Evolutionary conservation across 2,113 vertebrate species (phyloP).

Genomic region (Cyprinodon tularosa): DNA sequence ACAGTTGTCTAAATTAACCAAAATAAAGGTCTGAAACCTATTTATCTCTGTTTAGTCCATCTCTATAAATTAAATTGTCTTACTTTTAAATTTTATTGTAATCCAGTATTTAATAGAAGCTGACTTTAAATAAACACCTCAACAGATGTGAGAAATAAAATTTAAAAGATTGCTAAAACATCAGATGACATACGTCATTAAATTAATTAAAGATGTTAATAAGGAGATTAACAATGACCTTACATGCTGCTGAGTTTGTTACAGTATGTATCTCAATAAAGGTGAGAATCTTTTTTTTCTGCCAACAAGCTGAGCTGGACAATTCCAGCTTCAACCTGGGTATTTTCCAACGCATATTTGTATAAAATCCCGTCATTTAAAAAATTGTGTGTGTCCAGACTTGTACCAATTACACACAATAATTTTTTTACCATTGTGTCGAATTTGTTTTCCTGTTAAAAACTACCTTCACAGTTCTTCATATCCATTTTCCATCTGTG

Average conservation of each 20-base stretch:
- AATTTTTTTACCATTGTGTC: neutral
- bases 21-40: no score
- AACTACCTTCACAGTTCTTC: neutral
- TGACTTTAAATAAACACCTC: no score
- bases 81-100: no score
- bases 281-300: slow-evolving; percentile 17
- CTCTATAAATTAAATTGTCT: no score
- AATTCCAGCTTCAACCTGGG: slow-evolving; percentile 69
- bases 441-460: neutral
- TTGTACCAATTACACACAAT: neutral
- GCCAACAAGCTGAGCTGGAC: slow-evolving; percentile 78
- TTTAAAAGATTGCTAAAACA: neutral
- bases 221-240: neutral
- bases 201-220: neutral
- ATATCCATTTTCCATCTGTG: neutral
- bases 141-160: no score
- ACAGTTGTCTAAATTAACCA: no score
- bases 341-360: slow-evolving; percentile 77
- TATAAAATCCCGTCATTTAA: slow-evolving; percentile 55
- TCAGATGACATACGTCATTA: neutral
- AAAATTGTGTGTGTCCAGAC: neutral
- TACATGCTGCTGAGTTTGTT: neutral
- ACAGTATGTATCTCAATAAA: slow-evolving; percentile 2
- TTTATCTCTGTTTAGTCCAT: no score
- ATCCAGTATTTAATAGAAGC: no score